Percentiles rank a stretch among this genome's conserved stretches.
Evolutionary conservation across 2,113 vertebrate species (phyloP).

Genomic region (Cinclus cinclus): DNA sequence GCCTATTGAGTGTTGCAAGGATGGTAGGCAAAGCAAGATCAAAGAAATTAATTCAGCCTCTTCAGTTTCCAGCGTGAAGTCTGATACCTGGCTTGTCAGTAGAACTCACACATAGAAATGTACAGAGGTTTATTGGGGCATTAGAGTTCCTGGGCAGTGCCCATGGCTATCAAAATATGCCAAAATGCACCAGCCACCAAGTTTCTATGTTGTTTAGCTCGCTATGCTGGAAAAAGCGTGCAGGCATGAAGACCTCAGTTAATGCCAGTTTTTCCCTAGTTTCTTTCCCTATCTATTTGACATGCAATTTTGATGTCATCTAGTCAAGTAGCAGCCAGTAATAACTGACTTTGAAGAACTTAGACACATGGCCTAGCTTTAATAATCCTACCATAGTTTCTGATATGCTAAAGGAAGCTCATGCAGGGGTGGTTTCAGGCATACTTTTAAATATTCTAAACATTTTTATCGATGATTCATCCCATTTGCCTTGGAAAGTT

Average conservation of each 20-base stretch:
- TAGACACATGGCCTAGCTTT: not conserved
- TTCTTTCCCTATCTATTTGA: not conserved
- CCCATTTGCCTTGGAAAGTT: not conserved
- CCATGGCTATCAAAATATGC: not conserved
- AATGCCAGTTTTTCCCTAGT: not conserved
- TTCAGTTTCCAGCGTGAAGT: not conserved
- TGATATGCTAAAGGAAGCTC: constrained; percentile 3
- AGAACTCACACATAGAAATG: not conserved
- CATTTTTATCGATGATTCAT: constrained; percentile 14
- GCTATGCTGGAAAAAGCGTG: not conserved
- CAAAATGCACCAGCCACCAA: not conserved
- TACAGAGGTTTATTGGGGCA: not conserved
- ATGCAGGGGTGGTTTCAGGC: not conserved
- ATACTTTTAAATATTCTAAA: constrained; percentile 14
- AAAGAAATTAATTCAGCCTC: not conserved
- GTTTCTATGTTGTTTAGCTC: not conserved
- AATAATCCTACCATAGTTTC: not conserved
- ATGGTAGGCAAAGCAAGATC: not conserved
- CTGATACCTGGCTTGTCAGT: not conserved
- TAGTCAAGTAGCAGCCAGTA: not conserved
- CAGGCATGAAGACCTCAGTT: not conserved
- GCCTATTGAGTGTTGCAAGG: not conserved
- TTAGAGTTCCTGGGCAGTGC: not conserved
- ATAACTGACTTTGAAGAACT: not conserved
- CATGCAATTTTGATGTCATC: not conserved